phyloP scores from a whole-genome alignment of 2,888 invertebrate species.

The Eupithecia subumbrata region DNA sequence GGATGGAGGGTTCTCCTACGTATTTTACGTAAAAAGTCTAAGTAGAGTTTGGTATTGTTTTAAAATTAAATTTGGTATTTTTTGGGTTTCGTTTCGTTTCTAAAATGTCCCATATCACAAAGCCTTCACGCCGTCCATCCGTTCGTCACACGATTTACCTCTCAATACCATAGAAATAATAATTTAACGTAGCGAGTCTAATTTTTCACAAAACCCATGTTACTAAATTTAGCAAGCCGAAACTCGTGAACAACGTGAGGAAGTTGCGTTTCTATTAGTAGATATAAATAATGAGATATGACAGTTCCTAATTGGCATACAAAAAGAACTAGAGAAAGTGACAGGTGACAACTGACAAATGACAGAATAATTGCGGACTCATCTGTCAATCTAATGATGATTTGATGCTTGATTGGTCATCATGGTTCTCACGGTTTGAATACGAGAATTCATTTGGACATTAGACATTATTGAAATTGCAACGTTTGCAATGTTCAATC shows the following conservation, averaged over 20 bases:
- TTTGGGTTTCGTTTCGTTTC: too few relatives aligned
- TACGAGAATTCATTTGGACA: neutral
- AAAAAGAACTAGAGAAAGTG: conserved; percentile 31
- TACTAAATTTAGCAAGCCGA: neutral
- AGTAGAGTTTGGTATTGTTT: too few relatives aligned
- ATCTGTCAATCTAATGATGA: conserved; percentile 30
- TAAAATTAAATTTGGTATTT: too few relatives aligned
- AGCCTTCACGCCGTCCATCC: neutral
- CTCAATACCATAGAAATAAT: neutral
- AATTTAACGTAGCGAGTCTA: neutral
- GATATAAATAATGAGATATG: neutral
- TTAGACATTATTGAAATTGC: neutral
- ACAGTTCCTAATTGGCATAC: neutral
- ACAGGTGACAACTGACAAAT: conserved; percentile 39
- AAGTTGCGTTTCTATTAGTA: neutral
- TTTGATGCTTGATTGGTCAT: conserved; percentile 4
- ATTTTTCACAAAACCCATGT: neutral
- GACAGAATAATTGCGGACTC: conserved; percentile 37
- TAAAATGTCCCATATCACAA: neutral
- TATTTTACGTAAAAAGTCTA: too few relatives aligned
- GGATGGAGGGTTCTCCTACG: too few relatives aligned
- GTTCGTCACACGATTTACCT: neutral
- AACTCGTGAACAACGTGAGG: neutral
- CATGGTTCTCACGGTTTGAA: neutral
- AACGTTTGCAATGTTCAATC: neutral